These are phyloP conservation scores for Julus scanicus DNA, from an alignment of 2,888 invertebrate genomes.

Conservation along the genomic window DNA sequence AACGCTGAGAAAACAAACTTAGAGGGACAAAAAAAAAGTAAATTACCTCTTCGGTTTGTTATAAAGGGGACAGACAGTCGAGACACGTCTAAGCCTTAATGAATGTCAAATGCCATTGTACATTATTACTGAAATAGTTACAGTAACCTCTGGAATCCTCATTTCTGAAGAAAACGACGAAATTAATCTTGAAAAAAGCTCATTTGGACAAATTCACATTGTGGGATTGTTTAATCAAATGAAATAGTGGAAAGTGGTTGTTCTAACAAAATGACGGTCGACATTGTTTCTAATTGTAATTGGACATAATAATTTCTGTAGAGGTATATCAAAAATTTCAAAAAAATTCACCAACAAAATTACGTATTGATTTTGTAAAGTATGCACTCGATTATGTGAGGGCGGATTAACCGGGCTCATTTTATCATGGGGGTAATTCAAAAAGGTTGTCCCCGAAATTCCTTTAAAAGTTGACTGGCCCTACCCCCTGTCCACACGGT, in stretches of 20 bases:
- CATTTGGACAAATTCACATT: neutral
- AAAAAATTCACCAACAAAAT: too few species aligned
- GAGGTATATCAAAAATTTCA: neutral
- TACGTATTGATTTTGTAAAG: too few species aligned
- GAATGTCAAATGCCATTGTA: neutral
- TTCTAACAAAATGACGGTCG: neutral
- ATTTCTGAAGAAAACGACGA: neutral
- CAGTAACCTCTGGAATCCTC: neutral
- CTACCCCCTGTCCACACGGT: too few species aligned
- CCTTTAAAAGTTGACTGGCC: too few species aligned
- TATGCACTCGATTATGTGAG: too few species aligned
- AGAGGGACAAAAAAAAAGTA: neutral
- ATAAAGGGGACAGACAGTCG: slow-evolving; percentile 1
- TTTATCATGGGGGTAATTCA: too few species aligned
- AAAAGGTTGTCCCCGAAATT: too few species aligned
- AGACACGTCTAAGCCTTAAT: neutral
- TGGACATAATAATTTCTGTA: neutral
- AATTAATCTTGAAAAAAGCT: too few species aligned
- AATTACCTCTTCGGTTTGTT: neutral
- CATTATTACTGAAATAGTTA: neutral
- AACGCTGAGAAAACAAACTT: slow-evolving; percentile 25
- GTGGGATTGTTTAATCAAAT: neutral
- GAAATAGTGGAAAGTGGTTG: neutral
- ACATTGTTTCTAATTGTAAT: neutral
- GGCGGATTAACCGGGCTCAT: too few species aligned